Conservation (phyloP, 2,888 invertebrate species). For the Tyria jacobaeae region DNA sequence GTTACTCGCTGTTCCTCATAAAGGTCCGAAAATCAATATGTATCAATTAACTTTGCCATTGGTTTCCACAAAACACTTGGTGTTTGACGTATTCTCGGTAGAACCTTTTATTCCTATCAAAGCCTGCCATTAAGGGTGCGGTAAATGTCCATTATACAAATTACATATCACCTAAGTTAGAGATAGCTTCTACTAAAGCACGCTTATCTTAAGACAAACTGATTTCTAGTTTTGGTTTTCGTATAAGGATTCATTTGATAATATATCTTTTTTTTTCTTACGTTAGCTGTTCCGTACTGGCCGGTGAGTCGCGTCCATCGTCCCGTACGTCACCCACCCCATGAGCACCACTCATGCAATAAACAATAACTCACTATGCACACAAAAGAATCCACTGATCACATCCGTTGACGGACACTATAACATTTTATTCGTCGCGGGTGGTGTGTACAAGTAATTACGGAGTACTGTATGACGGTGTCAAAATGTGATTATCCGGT, state of each 20-base stretch:
- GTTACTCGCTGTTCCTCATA: neutral
- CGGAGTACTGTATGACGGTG: constrained; percentile 46
- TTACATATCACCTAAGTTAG: constrained; percentile 22
- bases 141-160: constrained; percentile 19
- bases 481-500: constrained; percentile 58
- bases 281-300: constrained; percentile 84
- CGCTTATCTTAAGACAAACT: too few relatives aligned
- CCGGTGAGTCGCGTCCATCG: constrained; percentile 81
- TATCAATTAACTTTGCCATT: neutral
- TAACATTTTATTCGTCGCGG: constrained; percentile 72
- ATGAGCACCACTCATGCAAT: constrained; percentile 83
- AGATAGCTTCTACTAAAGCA: constrained; percentile 4
- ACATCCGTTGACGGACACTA: constrained; percentile 62
- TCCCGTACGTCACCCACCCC: constrained; percentile 72
- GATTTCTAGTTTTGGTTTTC: too few relatives aligned
- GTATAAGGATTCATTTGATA: too few relatives aligned
- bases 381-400: constrained; percentile 62
- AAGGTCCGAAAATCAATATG: neutral
- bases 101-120: constrained; percentile 21
- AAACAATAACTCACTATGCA: constrained; percentile 70
- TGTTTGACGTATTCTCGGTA: neutral
- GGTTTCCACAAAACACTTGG: constrained; percentile 6
- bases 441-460: constrained; percentile 39
- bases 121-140: constrained; percentile 45
- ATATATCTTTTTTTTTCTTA: constrained; percentile 59